Percentiles rank a stretch among this genome's conserved stretches.
Evolutionary conservation across 2,797 vertebrate species (phyloP).

Genomic region (Ptychobarbus kaznakovi): DNA sequence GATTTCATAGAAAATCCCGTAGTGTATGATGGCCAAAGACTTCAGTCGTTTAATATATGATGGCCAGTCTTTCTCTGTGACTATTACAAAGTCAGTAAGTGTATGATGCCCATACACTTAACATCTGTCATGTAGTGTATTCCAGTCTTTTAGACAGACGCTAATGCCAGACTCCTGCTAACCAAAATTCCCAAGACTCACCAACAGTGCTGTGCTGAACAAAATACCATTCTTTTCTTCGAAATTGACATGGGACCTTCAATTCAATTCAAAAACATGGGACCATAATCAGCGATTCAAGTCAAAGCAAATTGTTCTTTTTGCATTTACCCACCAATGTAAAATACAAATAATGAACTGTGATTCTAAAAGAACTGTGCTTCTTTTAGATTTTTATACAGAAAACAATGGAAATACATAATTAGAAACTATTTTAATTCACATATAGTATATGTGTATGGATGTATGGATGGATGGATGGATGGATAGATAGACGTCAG

Average conservation of each 20-base stretch:
- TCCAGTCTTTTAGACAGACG: not conserved
- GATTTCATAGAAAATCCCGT: not conserved
- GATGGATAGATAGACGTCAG: too few species aligned
- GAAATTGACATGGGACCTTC: not conserved
- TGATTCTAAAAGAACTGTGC: not conserved
- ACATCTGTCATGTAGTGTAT: too few species aligned
- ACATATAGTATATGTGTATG: too few species aligned
- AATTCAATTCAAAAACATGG: not conserved
- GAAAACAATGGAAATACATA: too few species aligned
- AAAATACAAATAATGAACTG: not conserved
- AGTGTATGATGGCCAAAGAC: too few species aligned
- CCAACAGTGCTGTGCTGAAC: not conserved
- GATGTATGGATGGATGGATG: too few species aligned
- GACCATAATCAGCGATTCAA: not conserved
- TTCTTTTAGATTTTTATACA: too few species aligned
- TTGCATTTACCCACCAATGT: not conserved
- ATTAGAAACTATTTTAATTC: too few species aligned
- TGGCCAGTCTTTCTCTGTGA: too few species aligned
- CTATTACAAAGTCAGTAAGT: too few species aligned
- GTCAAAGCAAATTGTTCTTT: not conserved
- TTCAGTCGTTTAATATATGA: too few species aligned
- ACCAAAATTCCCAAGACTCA: constrained; percentile 16
- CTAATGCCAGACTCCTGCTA: not conserved
- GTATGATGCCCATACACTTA: too few species aligned
- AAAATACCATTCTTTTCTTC: not conserved